Evolutionary conservation across 2,797 vertebrate genomes (phyloP).

Genomic region (Petrocephalus schoutedeni): DNA sequence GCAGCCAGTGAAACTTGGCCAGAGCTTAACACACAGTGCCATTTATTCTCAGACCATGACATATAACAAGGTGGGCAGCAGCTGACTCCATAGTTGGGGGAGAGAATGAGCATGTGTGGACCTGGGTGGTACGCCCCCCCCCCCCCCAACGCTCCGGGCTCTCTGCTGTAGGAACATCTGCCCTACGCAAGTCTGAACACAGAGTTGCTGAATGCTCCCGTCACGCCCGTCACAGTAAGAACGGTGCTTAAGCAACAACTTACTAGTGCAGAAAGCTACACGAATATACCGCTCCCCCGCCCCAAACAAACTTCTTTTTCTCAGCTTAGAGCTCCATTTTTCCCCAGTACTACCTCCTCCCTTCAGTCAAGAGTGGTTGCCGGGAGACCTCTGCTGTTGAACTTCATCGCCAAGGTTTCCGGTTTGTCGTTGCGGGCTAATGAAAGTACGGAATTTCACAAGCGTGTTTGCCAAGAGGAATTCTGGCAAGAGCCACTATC

Average conservation of each 20-base stretch:
- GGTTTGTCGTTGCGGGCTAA: neutral
- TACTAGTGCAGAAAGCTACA: neutral
- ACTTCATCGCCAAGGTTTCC: conserved; percentile 10
- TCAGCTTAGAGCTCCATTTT: neutral
- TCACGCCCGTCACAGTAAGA: conserved; percentile 31
- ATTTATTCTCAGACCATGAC: neutral
- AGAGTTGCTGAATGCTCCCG: neutral
- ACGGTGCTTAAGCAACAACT: conserved; percentile 9
- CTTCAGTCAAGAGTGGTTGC: neutral
- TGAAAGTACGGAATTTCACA: neutral
- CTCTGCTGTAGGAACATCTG: conserved; percentile 21
- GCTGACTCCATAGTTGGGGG: neutral
- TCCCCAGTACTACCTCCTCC: neutral
- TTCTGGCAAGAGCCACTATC: neutral
- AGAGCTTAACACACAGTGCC: neutral
- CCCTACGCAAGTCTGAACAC: conserved; percentile 37
- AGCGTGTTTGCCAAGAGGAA: neutral
- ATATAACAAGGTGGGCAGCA: neutral
- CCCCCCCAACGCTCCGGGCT: neutral
- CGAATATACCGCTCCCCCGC: neutral
- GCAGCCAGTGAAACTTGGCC: neutral
- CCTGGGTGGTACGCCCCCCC: neutral
- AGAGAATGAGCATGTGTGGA: neutral
- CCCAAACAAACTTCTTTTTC: neutral
- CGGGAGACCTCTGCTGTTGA: conserved; percentile 56